These are phyloP conservation scores for Malurus cyaneus DNA, from an alignment of 2,113 vertebrate genomes.

Conservation along the genomic window DNA sequence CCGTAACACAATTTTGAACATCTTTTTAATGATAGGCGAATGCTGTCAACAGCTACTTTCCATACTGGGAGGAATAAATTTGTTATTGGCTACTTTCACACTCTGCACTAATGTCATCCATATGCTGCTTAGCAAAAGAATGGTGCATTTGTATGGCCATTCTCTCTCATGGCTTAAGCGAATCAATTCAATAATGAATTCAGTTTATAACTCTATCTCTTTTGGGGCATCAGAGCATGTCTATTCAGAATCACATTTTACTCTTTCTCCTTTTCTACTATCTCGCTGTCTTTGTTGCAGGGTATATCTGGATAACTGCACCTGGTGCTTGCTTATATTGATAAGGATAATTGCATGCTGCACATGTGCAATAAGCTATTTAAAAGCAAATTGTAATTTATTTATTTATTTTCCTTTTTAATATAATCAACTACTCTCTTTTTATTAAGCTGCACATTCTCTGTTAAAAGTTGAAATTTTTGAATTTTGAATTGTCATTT, in stretches of 20 bases:
- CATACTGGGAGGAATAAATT: conserved; percentile 14
- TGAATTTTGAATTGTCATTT: not conserved
- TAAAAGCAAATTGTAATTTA: conserved; percentile 58
- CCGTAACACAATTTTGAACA: not conserved
- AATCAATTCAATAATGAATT: conserved; percentile 69
- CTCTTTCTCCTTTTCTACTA: conserved; percentile 63
- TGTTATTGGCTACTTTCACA: conserved; percentile 57
- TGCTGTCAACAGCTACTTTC: conserved; percentile 52
- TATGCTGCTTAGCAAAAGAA: conserved; percentile 65
- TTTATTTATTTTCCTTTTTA: conserved; percentile 48
- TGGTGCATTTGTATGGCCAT: conserved; percentile 58
- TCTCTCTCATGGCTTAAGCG: conserved; percentile 57
- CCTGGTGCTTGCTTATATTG: conserved; percentile 70
- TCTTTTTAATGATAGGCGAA: conserved; percentile 31
- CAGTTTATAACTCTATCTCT: conserved; percentile 71
- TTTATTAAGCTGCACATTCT: not conserved
- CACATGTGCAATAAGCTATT: conserved; percentile 53
- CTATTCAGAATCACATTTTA: conserved; percentile 70
- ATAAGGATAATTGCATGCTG: conserved; percentile 68
- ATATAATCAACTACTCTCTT: conserved; percentile 14
- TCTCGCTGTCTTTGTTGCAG: conserved; percentile 64
- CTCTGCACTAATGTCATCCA: conserved; percentile 55
- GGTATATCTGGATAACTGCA: conserved; percentile 71
- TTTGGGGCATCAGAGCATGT: conserved; percentile 73
- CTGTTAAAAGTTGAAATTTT: conserved; percentile 11